Evolutionary conservation across 2,113 vertebrate species (phyloP), one percentile per base, ranked within the genome.

Genomic region (Syngnathoides biaculeatus): DNA sequence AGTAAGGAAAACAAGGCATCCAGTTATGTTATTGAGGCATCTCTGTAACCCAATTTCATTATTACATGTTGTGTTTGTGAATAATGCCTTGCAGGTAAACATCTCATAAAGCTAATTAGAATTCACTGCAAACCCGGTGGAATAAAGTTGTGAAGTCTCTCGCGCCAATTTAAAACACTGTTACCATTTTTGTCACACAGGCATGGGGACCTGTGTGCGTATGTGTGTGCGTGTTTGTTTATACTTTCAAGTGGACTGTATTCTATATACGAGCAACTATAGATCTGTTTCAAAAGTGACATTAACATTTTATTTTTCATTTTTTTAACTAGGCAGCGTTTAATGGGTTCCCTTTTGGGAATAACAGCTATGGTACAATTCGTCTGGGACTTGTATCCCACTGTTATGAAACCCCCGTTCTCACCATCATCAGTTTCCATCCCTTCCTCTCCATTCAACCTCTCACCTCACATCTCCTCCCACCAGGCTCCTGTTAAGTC

Each of bases 291-390:
- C 67, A 65, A 55, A 73, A 59, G 43, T 66, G 80, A 84, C 81
- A 88, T 90, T 87, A 87, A 81, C 85, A 80, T 79, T 75, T 79
- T 80, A 72, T 79, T 83, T 5, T 35, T 35, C 6, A 35, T 35
- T 35, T 35, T 35, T 35, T 35, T 35, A 1, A 78, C 72, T 76
- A 73, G 73, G 78, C 78, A 70, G 73, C 64, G 15, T 79, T 79
- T 75, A 69, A 68, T 67, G 73, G 43, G 42, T 68, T 55, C 62
- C 30, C 42, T 77, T 79, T 67, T 69, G 86, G 81, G 80, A 79
- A 80, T 82, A 79, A 80, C 79, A 53, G 20, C 61, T 53, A 43
- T 64, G 75, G 35, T 59, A 74, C 74, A 79, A 74, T 68, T 65
- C 84, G 79, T 64, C 79, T 70, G 81, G 78, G 85, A 81, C 30